Evolutionary conservation across 2,888 invertebrate genomes (phyloP).

Genomic region (Hermodice carunculata): DNA sequence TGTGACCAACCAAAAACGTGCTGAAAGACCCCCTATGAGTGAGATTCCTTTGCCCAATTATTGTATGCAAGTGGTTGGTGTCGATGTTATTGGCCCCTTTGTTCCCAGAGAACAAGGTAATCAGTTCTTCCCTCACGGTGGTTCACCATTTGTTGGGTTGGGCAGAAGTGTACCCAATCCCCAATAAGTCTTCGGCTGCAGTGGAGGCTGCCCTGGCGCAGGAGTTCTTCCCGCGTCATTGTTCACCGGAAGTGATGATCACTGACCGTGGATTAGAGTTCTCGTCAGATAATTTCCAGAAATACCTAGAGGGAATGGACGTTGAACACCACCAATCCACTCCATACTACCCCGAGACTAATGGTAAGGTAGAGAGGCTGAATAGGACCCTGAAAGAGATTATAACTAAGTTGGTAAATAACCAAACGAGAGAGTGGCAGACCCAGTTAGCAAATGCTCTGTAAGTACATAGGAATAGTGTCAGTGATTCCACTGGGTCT

Average conservation of each 20-base stretch:
- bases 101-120: neutral
- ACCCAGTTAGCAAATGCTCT: too few relatives aligned
- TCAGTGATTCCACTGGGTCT: too few relatives aligned
- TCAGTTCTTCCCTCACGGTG: neutral
- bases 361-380: slow-evolving; percentile 5
- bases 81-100: slow-evolving; percentile 17
- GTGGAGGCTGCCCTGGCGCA: neutral
- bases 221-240: slow-evolving; percentile 11
- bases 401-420: too few relatives aligned
- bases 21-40: neutral
- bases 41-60: slow-evolving; percentile 2
- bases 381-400: too few relatives aligned
- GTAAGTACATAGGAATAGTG: too few relatives aligned
- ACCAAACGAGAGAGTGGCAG: too few relatives aligned
- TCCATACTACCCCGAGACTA: slow-evolving; percentile 7
- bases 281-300: neutral
- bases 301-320: neutral
- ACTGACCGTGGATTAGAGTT: slow-evolving; percentile 16
- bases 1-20: neutral
- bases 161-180: slow-evolving; percentile 14
- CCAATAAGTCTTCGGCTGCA: neutral
- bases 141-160: slow-evolving; percentile 12
- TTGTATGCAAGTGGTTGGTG: slow-evolving; percentile 1
- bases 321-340: neutral
- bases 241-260: neutral